A percentile compares a stretch with the other conserved stretches of the same genome.
Conservation (phyloP, 1,140 invertebrate species). For the Mamestra configurata region DNA sequence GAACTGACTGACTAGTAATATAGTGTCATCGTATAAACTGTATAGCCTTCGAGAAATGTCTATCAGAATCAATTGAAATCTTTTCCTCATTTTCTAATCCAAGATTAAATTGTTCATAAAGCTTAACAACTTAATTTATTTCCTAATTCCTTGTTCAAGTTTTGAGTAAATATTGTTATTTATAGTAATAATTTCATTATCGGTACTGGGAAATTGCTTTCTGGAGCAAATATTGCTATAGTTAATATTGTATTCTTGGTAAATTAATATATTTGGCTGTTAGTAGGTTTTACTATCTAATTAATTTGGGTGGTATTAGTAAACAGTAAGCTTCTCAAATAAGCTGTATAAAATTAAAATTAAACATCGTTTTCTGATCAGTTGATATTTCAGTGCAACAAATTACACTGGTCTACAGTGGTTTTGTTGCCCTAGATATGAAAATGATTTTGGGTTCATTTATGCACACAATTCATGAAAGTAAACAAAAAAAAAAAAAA, state of each 20-base stretch:
- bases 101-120: not conserved
- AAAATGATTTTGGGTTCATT: too few species aligned
- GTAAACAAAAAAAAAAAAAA: too few species aligned
- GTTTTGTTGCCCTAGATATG: too few species aligned
- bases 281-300: conserved; percentile 9
- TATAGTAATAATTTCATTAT: conserved; percentile 10
- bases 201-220: conserved; percentile 19
- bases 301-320: conserved; percentile 29
- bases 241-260: conserved; percentile 19
- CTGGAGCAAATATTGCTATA: conserved; percentile 23
- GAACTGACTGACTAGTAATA: not conserved
- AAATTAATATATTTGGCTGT: conserved; percentile 21
- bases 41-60: too few species aligned
- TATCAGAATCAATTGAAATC: too few species aligned
- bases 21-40: too few species aligned
- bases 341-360: not conserved
- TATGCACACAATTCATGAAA: too few species aligned
- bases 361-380: not conserved
- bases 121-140: not conserved
- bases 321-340: conserved; percentile 11
- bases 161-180: conserved; percentile 1
- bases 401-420: too few species aligned
- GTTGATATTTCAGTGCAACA: not conserved
- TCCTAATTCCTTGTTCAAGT: not conserved
- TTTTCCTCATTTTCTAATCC: conserved; percentile 10